phyloP scores from a whole-genome alignment of 2,888 invertebrate genomes.

The Dexiosoma caninum region DNA sequence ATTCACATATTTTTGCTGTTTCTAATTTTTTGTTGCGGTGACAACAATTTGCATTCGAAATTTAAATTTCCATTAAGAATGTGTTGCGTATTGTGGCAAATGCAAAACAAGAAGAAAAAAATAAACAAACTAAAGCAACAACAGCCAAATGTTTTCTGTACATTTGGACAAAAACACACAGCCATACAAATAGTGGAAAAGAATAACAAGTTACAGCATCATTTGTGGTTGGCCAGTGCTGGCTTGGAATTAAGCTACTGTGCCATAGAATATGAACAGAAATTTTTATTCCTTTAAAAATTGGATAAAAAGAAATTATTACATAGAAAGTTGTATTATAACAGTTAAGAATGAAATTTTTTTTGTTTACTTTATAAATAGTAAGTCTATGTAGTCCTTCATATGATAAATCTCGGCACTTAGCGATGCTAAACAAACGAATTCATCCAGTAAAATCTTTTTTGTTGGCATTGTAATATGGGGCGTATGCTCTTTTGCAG shows the following conservation, averaged over 20 bases:
- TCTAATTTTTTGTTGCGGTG: not conserved
- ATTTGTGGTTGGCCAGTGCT: not conserved
- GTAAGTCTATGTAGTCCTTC: too few relatives aligned
- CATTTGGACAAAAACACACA: not conserved
- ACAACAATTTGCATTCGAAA: conserved; percentile 48
- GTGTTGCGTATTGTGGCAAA: conserved; percentile 46
- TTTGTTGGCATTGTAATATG: conserved; percentile 32
- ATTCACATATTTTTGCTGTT: not conserved
- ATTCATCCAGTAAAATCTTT: too few relatives aligned
- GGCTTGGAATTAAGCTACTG: not conserved
- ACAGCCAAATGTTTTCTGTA: not conserved
- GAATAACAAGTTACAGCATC: not conserved
- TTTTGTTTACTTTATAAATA: too few relatives aligned
- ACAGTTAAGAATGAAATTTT: too few relatives aligned
- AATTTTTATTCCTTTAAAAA: too few relatives aligned
- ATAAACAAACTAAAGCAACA: not conserved
- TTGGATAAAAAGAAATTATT: too few relatives aligned
- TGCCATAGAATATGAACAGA: too few relatives aligned
- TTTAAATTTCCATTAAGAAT: conserved; percentile 59
- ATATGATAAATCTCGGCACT: too few relatives aligned
- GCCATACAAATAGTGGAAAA: not conserved
- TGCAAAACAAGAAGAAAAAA: conserved; percentile 5
- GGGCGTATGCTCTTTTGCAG: conserved; percentile 39
- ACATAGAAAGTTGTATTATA: too few relatives aligned
- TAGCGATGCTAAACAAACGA: too few relatives aligned